Conservation (phyloP, 2,888 invertebrate genomes). For the Ptycholaimellus sp. region DNA sequence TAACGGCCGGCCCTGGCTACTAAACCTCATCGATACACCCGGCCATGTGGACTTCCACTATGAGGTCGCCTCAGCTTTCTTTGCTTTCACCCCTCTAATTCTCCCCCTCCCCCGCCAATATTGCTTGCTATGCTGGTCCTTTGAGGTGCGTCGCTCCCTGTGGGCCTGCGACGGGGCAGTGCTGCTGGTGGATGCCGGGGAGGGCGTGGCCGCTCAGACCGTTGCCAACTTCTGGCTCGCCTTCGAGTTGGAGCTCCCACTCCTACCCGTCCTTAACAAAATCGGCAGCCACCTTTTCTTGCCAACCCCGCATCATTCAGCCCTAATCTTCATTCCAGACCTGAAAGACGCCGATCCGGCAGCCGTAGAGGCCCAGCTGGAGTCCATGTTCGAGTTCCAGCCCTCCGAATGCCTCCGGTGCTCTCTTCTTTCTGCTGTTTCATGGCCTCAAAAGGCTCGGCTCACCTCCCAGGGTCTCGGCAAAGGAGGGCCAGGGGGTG, state of each 20-base stretch:
- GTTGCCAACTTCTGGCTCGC: constrained; percentile 85
- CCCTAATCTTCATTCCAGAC: not conserved
- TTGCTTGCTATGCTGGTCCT: no score
- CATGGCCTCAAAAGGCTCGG: no score
- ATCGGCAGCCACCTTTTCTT: no score
- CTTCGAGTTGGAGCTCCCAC: constrained; percentile 48
- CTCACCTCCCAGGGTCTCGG: constrained; percentile 68
- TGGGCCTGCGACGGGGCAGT: constrained; percentile 82
- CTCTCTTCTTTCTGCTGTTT: no score
- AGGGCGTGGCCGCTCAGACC: constrained; percentile 80
- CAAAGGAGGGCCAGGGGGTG: constrained; percentile 66
- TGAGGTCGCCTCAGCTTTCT: no score
- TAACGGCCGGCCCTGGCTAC: constrained; percentile 15
- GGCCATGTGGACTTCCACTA: constrained; percentile 89
- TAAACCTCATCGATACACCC: constrained; percentile 90
- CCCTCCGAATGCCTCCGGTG: constrained; percentile 45
- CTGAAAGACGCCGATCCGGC: no score
- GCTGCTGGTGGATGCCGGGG: constrained; percentile 78
- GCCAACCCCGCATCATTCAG: not conserved
- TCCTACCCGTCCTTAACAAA: constrained; percentile 84
- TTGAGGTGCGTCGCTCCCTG: constrained; percentile 74
- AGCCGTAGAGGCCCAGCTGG: constrained; percentile 51
- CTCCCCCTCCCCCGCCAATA: no score
- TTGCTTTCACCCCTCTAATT: no score
- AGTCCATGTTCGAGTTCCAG: constrained; percentile 55